Base-by-base conservation (phyloP, 2,113 vertebrate genomes). In the Pimephales promelas region DNA sequence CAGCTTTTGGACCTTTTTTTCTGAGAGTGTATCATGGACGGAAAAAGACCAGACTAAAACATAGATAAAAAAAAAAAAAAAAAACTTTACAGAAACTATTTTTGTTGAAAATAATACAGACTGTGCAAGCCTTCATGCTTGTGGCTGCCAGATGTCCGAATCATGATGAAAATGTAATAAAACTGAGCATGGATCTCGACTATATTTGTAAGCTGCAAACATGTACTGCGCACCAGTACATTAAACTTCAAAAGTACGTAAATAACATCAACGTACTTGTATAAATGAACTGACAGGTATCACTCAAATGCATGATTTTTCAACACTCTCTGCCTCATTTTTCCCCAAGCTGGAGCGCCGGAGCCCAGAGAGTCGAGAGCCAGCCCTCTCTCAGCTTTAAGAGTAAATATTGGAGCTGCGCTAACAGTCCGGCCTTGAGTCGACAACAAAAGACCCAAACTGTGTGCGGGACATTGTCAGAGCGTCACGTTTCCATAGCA, bases 281-380 rank as follows among this genome's bases (percentile, higher is more conserved):
- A 66, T 3, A 18, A 0, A 31, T 64, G 16, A 64, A 34, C 61
- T 31, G 28, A 66, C 8, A 34, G 10, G 4, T 36, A 64, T 68
- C 31, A 18, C 31, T 11, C 34, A 5, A 40, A n/a, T 2, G 64
- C 18, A 22, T 34, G 11, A 2, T 40, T 68, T 68, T 36, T 20
- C 0, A 68, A 68, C 64, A 36, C 18, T 64, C 2, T 43, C 22
- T 10, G 64, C 1, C 64, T 68, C 18, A 22, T 34, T 64, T 70
- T 3, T 92, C 93, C 92, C 90, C 90, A 92, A 92, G 31, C 90
- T 89, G 88, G 91, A 75, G 31, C 34, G 13, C 3, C 61, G 16
- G 5, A 22, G 52, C 9, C 8, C 24, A 57, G 40, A 75, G 34
- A 75, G 20, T 34, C 5, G 28, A 89, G 90, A 90, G 75, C 34